Conservation (phyloP, 2,888 invertebrate species). For the Protodeltote pygarga region DNA sequence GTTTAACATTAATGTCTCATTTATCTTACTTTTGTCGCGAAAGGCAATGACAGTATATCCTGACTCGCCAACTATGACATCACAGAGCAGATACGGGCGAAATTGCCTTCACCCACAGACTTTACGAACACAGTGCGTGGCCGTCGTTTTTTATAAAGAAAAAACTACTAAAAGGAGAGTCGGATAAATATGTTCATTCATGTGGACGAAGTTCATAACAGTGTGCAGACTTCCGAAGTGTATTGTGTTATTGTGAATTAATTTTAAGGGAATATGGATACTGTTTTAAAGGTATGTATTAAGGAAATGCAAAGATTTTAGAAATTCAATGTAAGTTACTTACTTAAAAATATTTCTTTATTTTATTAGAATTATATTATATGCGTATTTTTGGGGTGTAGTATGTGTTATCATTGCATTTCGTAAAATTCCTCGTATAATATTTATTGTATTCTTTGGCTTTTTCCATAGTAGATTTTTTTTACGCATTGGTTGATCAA, state of each 20-base stretch:
- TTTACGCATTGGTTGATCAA: too few species aligned
- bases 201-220: constrained; percentile 44
- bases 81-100: constrained; percentile 77
- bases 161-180: constrained; percentile 74
- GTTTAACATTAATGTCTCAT: constrained; percentile 2
- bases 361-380: not conserved
- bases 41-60: constrained; percentile 67
- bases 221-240: constrained; percentile 32
- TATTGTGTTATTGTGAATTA: constrained; percentile 29
- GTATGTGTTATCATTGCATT: too few species aligned
- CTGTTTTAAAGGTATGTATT: constrained; percentile 45
- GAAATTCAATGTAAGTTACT: too few species aligned
- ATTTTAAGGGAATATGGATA: constrained; percentile 40
- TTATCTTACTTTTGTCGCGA: constrained; percentile 58
- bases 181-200: constrained; percentile 66
- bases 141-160: constrained; percentile 67
- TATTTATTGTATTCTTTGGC: too few species aligned
- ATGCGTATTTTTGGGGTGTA: too few species aligned
- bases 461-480: too few species aligned
- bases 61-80: constrained; percentile 73
- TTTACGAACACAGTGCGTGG: constrained; percentile 52
- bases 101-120: constrained; percentile 82
- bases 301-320: too few species aligned
- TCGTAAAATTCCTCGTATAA: too few species aligned
- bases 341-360: too few species aligned